Evolutionary conservation across 1,140 invertebrate genomes (phyloP), one percentile per base, ranked within the genome.

Genomic region (Trinorchestia longiramus): DNA sequence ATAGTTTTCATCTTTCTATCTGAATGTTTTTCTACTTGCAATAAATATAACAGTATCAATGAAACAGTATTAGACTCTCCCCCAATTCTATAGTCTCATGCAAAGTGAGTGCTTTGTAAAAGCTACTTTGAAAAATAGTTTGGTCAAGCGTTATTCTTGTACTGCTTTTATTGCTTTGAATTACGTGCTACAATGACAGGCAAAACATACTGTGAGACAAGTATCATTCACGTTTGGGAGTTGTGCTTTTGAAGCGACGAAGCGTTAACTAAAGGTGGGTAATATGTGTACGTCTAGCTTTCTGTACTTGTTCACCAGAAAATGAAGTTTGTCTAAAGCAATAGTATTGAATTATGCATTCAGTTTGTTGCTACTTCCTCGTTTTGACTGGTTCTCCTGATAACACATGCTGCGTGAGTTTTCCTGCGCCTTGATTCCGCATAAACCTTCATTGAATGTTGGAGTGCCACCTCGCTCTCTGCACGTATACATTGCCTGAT

Each of bases 1-100:
- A 77, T 77, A 77, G 62, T 77, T 77, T 77, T 77, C 62, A 77
- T 77, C 62, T 77, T 77, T 77, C 62, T 77, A 77, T 77, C 62
- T 77, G 28, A 36, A 77, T 77, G 62, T 77, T 77, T 77, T 77
- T 77, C 62, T 77, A 77, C 62, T 36, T 77, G 28, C 62, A 77
- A 36, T 77, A 77, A 77, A 77, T 77, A 77, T 77, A 77, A 23
- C 28, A 77, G 62, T 77, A 77, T 77, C 62, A 77, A 77, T 36
- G 62, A 77, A 77, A 77, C 62, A 77, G 62, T 77, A 77, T 77
- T 77, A 77, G 62, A 77, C 62, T 77, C 62, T 19, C 28, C 28
- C 62, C 11, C 15, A 77, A 77, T 77, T 77, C 62, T 77, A 36
- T 36, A 15, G 62, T 36, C 47, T 36, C 62, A 77, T 15, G 62